Conservation (phyloP, 2,888 invertebrate genomes). For the Strigamia transsilvanica region DNA sequence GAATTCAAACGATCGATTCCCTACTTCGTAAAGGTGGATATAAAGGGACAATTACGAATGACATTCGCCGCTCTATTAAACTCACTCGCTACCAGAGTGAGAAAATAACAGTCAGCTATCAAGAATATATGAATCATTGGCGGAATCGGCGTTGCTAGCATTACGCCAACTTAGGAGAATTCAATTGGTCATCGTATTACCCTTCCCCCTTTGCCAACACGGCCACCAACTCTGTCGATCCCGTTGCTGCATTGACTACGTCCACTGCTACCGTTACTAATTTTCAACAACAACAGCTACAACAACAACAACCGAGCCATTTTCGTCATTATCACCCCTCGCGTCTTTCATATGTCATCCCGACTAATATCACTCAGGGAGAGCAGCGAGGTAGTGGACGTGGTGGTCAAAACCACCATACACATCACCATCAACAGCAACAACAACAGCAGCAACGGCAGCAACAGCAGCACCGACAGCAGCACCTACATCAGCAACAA, state of each 20-base stretch:
- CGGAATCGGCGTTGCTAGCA: constrained; percentile 72
- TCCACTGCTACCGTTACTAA: constrained; percentile 46
- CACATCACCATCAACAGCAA: background rate
- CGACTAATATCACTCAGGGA: constrained; percentile 52
- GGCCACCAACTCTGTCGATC: constrained; percentile 27
- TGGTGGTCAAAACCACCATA: constrained; percentile 5
- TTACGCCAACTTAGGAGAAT: constrained; percentile 55
- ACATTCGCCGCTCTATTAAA: constrained; percentile 87
- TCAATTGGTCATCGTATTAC: constrained; percentile 52
- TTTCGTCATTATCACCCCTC: constrained; percentile 48
- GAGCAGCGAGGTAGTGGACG: constrained; percentile 17
- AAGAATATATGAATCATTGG: constrained; percentile 72
- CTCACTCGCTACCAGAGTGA: constrained; percentile 97
- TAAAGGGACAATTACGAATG: constrained; percentile 87
- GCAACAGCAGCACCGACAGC: constrained; percentile 21
- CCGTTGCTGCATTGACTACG: constrained; percentile 29
- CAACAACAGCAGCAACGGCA: constrained; percentile 40
- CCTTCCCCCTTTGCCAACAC: constrained; percentile 49
- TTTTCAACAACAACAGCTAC: constrained; percentile 33
- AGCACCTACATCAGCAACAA: constrained; percentile 22
- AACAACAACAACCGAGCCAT: constrained; percentile 54
- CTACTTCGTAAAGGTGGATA: constrained; percentile 96
- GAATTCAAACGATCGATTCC: constrained; percentile 97
- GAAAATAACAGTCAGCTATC: constrained; percentile 88
- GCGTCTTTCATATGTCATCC: constrained; percentile 53